These are phyloP conservation scores for Coilia nasus DNA, from an alignment of 2,797 vertebrate species.

Conservation along the genomic window DNA sequence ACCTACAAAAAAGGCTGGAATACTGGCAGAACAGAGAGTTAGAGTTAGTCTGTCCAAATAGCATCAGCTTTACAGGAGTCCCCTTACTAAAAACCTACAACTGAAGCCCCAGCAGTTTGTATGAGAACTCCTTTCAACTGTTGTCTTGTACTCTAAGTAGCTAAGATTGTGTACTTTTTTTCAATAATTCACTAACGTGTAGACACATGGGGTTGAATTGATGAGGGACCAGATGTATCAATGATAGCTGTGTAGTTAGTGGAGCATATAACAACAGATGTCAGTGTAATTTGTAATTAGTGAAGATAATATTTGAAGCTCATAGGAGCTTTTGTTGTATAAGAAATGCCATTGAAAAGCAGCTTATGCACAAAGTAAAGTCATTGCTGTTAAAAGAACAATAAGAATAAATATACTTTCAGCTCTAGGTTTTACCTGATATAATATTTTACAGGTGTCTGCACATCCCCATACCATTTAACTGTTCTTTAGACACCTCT, in stretches of 20 bases:
- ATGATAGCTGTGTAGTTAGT: not conserved
- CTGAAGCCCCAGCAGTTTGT: not conserved
- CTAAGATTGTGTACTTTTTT: not conserved
- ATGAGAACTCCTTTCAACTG: not conserved
- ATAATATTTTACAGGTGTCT: not conserved
- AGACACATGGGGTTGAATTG: not conserved
- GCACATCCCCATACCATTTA: not conserved
- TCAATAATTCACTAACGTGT: not conserved
- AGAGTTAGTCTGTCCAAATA: not conserved
- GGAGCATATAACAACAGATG: not conserved
- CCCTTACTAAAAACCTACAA: not conserved
- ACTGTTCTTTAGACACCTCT: not conserved
- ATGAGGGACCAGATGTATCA: not conserved
- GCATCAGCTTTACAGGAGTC: not conserved
- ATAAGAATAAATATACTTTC: not conserved
- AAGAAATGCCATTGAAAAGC: not conserved
- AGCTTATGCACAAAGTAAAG: not conserved
- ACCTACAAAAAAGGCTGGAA: not conserved
- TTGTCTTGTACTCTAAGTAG: not conserved
- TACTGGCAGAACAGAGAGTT: not conserved
- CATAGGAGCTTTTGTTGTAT: not conserved
- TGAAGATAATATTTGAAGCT: not conserved
- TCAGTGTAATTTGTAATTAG: not conserved
- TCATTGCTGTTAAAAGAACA: not conserved
- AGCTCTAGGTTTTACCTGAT: not conserved